Percentiles rank a stretch among this genome's conserved stretches.
Evolutionary conservation across 2,888 invertebrate genomes (phyloP).

Genomic region (Carabus problematicus): DNA sequence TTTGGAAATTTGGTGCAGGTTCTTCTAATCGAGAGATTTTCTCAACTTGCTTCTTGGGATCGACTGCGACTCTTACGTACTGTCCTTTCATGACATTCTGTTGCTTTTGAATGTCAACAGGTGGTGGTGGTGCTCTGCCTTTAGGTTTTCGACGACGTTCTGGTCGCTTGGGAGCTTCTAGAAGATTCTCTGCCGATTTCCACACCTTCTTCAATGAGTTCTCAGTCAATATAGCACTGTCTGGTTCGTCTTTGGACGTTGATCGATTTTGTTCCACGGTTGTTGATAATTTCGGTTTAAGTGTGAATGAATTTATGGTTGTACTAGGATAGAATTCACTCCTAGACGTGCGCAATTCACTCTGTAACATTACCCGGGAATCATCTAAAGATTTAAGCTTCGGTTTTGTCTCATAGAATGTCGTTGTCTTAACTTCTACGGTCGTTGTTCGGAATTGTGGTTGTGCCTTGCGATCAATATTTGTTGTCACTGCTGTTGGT

Average conservation of each 20-base stretch:
- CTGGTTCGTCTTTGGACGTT: neutral
- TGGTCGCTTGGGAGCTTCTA: conserved; percentile 52
- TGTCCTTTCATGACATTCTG: conserved; percentile 57
- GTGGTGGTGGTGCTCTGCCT: conserved; percentile 55
- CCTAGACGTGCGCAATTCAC: conserved; percentile 13
- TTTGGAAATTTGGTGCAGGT: conserved; percentile 31
- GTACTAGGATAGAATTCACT: conserved; percentile 32
- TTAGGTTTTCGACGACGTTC: conserved; percentile 54
- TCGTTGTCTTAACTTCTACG: neutral
- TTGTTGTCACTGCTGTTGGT: neutral
- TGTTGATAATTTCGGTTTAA: conserved; percentile 16
- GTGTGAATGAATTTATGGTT: conserved; percentile 21
- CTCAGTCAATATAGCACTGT: neutral
- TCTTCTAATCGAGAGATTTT: conserved; percentile 1
- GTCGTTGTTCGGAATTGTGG: neutral
- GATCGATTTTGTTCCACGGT: conserved; percentile 7
- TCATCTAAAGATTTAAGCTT: conserved; percentile 29
- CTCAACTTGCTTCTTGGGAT: conserved; percentile 41
- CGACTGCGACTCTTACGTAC: conserved; percentile 58
- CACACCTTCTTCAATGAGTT: conserved; percentile 55
- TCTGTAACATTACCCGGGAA: conserved; percentile 20
- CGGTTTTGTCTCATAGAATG: neutral
- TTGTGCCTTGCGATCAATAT: conserved; percentile 6
- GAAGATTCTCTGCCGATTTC: conserved; percentile 58
- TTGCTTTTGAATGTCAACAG: conserved; percentile 50